These are phyloP conservation scores for Zonotrichia leucophrys DNA, from an alignment of 2,113 vertebrate species.

Conservation along the genomic window DNA sequence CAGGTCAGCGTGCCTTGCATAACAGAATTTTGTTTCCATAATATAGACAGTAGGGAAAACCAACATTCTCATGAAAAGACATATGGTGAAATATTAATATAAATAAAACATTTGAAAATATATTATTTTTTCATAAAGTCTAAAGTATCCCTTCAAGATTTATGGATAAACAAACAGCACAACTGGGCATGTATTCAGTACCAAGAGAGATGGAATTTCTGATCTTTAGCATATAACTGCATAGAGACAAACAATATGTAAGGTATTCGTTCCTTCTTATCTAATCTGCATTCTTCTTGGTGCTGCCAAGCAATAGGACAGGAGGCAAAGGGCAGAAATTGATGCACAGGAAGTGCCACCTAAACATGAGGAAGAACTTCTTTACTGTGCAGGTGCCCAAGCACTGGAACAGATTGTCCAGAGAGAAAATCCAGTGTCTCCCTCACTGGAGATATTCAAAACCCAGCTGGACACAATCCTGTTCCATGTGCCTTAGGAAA, in stretches of 20 bases:
- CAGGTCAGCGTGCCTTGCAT: neutral
- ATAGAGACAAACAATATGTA: neutral
- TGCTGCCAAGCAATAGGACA: neutral
- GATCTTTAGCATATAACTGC: neutral
- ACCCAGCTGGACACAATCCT: neutral
- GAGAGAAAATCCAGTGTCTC: neutral
- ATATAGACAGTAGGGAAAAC: neutral
- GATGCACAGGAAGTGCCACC: neutral
- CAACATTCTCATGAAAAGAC: neutral
- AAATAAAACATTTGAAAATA: neutral
- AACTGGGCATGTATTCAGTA: neutral
- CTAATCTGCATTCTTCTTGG: neutral
- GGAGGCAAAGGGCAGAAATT: neutral
- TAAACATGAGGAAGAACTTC: neutral
- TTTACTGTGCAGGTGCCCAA: neutral
- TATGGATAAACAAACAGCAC: neutral
- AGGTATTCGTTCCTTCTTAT: neutral
- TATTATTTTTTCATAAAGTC: neutral
- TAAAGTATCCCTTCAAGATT: neutral
- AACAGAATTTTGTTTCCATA: neutral
- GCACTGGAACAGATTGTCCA: neutral
- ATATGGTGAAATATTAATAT: neutral
- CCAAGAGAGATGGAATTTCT: neutral
- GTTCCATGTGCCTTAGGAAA: neutral
- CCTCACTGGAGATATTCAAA: neutral